Base-by-base conservation (phyloP, 2,113 vertebrate genomes). In the Glaucomys volans region DNA sequence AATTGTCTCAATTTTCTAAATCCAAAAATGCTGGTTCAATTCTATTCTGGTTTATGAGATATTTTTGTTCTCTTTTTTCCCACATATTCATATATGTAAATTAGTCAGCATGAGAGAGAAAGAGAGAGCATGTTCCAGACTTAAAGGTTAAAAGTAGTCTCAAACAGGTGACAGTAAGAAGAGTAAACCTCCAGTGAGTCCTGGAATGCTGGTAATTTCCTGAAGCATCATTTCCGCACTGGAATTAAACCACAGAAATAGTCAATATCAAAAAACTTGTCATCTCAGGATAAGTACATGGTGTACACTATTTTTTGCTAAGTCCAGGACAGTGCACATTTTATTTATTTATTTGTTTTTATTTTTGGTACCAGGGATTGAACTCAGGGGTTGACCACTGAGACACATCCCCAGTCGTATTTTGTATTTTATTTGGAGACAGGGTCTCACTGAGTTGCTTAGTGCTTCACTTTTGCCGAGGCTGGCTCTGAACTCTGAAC, bases 151-250 rank as follows among this genome's bases (percentile, higher is more conserved):
- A 6, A 8, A 30, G 44, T 54, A 30, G 11, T 79, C n/a, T 20
- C 18, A 66, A 94, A 91, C 94, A 94, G 85, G 96, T 95, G 92
- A 50, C 47, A 80, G 54, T 62, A 90, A 92, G 82, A 96, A 90
- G 30, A 96, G 95, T n/a, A 82, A 95, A 85, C 72, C n/a, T 92
- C 50, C 54, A 32, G 59, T 37, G 26, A 86, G 40, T 42, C 47
- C 37, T 54, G 93, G 80, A 35, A 84, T 79, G 40, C 62, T 52
- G 30, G 35, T 69, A 89, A 94, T 95, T 96, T 96, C 97, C 96
- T 87, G 91, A 59, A 4, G 5, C 69, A 66, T 83, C 89, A 90
- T 86, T 84, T 96, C 90, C 8, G 2, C 35, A 11, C 77, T 11
- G 4, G 90, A 93, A 95, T 87, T 71, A 94, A 80, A 59, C 17